A percentile compares a stretch with the other conserved stretches of the same genome.
Conservation (phyloP, 2,113 vertebrate genomes). For the Neodontobutis hainanensis region DNA sequence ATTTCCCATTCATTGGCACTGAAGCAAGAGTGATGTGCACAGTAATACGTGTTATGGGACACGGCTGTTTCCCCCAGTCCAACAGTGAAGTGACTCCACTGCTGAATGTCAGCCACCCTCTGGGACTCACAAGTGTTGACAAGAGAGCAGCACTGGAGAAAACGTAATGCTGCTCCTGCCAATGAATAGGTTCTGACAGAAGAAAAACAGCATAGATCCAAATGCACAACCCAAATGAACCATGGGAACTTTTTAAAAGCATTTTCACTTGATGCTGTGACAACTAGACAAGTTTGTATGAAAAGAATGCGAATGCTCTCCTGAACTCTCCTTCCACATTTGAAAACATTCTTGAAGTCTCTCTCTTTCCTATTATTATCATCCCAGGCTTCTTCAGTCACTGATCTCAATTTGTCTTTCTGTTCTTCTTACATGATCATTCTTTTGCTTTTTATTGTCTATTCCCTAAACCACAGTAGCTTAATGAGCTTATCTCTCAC, state of each 20-base stretch:
- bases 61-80: conserved; percentile 23
- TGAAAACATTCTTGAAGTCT: conserved; percentile 37
- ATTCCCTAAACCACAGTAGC: conserved; percentile 47
- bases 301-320: conserved; percentile 28
- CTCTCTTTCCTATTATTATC: conserved; percentile 38
- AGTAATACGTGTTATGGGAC: conserved; percentile 38
- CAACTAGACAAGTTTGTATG: conserved; percentile 48
- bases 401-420: conserved; percentile 49
- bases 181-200: conserved; percentile 33
- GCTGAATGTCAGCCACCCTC: conserved; percentile 32
- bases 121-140: conserved; percentile 22
- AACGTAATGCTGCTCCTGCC: conserved; percentile 2
- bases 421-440: conserved; percentile 47
- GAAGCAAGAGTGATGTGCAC: conserved; percentile 45
- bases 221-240: conserved; percentile 39
- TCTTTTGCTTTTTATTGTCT: conserved; percentile 62
- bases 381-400: conserved; percentile 28
- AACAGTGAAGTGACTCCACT: conserved; percentile 32
- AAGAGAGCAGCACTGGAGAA: neutral
- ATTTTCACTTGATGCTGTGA: conserved; percentile 30
- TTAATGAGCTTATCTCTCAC: conserved; percentile 66
- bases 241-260: conserved; percentile 12
- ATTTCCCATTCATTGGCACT: conserved; percentile 40
- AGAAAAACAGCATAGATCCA: conserved; percentile 27
- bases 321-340: conserved; percentile 41